phyloP scores from a whole-genome alignment of 2,113 vertebrate genomes.

The Craseonycteris thonglongyai region DNA sequence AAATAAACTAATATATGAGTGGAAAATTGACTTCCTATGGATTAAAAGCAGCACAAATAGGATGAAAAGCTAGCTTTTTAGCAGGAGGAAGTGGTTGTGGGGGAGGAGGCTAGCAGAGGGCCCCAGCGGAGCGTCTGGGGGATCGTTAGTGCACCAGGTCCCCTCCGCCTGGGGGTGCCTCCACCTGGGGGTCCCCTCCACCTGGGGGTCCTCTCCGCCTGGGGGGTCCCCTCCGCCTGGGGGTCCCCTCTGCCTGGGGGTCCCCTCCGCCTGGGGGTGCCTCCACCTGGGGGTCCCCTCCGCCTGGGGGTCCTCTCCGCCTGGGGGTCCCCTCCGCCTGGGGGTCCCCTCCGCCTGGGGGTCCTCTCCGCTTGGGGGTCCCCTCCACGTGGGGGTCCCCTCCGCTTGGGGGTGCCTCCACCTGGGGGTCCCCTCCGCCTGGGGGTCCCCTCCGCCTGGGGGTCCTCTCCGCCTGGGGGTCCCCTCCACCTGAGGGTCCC shows the following conservation, averaged over 20 bases:
- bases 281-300: neutral
- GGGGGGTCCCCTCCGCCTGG: too few species aligned
- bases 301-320: too few species aligned
- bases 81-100: conserved; percentile 63
- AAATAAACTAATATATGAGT: conserved; percentile 91
- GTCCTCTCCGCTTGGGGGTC: too few species aligned
- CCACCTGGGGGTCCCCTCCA: neutral
- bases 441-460: neutral
- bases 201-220: too few species aligned
- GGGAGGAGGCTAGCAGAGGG: neutral
- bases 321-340: neutral
- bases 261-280: too few species aligned
- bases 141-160: neutral
- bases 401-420: too few species aligned
- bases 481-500: neutral
- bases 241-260: neutral
- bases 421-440: neutral
- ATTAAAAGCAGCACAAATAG: conserved; percentile 87
- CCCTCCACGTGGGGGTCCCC: too few species aligned
- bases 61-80: conserved; percentile 78
- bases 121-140: neutral
- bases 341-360: too few species aligned
- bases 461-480: too few species aligned
- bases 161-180: too few species aligned
- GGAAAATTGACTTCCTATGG: conserved; percentile 92